phyloP scores from a whole-genome alignment of 1,140 invertebrate species.

The Rhyacophila brunnea region DNA sequence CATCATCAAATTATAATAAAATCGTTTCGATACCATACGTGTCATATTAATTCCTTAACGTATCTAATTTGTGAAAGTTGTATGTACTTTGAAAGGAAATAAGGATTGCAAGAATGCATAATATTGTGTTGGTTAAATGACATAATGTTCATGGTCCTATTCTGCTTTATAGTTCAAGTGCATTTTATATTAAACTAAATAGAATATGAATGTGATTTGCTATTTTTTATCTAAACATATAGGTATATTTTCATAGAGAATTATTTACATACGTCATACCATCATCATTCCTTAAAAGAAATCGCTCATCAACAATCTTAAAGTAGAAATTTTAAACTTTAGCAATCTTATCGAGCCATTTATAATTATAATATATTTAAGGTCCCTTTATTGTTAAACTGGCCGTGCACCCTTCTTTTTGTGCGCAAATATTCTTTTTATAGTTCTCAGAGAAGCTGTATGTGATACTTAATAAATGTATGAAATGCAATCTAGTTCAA shows the following conservation, averaged over 20 bases:
- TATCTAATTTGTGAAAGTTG: slow-evolving; percentile 1
- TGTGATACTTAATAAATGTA: slow-evolving; percentile 29
- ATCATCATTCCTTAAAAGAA: not conserved
- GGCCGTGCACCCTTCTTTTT: slow-evolving; percentile 33
- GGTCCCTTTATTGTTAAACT: slow-evolving; percentile 21
- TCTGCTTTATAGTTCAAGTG: no score
- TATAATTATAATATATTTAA: not conserved
- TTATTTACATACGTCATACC: slow-evolving; percentile 13
- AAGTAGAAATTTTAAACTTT: not conserved
- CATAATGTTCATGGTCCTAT: no score
- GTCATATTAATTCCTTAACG: no score
- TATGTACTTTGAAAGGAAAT: not conserved
- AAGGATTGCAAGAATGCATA: slow-evolving; percentile 1
- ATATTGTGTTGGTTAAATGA: not conserved
- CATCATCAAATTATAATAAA: not conserved
- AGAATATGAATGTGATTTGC: slow-evolving; percentile 16
- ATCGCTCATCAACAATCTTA: not conserved
- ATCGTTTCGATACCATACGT: slow-evolving; percentile 2
- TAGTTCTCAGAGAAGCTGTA: slow-evolving; percentile 22
- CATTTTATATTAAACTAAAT: no score
- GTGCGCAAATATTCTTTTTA: slow-evolving; percentile 25
- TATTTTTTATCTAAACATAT: slow-evolving; percentile 31
- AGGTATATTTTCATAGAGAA: slow-evolving; percentile 35
- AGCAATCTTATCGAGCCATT: slow-evolving; percentile 9
- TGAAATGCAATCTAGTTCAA: slow-evolving; percentile 20